phyloP scores from a whole-genome alignment of 2,888 invertebrate species.

The Diplolepis rosae region DNA sequence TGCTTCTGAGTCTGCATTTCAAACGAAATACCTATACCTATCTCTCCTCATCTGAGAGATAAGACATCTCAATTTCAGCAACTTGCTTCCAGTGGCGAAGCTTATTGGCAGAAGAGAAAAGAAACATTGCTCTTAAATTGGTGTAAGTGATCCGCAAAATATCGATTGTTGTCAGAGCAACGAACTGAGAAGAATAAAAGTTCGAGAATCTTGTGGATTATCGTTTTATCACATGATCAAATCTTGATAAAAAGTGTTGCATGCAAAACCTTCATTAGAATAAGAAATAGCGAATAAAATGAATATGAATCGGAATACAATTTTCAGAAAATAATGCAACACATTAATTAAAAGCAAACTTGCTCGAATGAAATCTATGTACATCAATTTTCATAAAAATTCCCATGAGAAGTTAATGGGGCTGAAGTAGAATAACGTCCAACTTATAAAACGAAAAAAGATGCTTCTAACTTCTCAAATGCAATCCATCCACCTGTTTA shows the following conservation, averaged over 20 bases:
- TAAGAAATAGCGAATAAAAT: no score
- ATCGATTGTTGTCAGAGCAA: slow-evolving; percentile 43
- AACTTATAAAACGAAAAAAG: neutral
- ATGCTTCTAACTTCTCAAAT: slow-evolving; percentile 12
- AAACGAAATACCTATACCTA: slow-evolving; percentile 56
- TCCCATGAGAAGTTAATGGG: slow-evolving; percentile 11
- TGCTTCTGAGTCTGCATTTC: slow-evolving; percentile 53
- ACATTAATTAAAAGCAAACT: no score
- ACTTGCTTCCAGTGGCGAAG: slow-evolving; percentile 25
- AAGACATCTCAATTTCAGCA: slow-evolving; percentile 66
- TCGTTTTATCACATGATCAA: no score
- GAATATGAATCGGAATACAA: no score
- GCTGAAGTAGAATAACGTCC: neutral
- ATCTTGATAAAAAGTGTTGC: no score
- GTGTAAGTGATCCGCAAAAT: slow-evolving; percentile 39
- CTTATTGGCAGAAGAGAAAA: slow-evolving; percentile 32
- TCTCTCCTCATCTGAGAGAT: slow-evolving; percentile 52
- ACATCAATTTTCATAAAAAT: slow-evolving; percentile 1
- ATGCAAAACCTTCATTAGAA: no score
- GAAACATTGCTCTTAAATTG: slow-evolving; percentile 38
- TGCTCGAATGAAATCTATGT: no score
- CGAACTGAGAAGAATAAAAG: neutral
- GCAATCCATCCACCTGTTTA: slow-evolving; percentile 16
- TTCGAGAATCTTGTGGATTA: neutral
- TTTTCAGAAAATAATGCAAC: neutral